A percentile compares a stretch with the other conserved stretches of the same genome.
These are phyloP conservation scores for Anniella stebbinsi DNA, from an alignment of 2,797 vertebrate genomes.

Conservation along the genomic window DNA sequence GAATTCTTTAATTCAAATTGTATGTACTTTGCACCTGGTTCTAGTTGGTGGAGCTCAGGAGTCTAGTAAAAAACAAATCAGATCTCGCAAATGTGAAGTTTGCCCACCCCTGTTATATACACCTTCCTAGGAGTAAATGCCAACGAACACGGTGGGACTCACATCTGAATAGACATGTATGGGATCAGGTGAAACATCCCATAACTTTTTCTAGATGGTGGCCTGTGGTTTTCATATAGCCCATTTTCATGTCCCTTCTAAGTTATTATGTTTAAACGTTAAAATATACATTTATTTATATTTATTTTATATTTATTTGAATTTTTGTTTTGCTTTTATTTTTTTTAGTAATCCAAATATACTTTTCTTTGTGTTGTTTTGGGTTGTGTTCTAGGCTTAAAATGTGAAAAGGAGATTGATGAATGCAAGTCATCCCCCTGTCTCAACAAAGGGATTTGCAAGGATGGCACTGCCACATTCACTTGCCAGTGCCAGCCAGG, in stretches of 20 bases:
- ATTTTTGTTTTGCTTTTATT: background rate
- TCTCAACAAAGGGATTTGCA: conserved; percentile 89
- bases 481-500: conserved; percentile 91
- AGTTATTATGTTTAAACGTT: background rate
- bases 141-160: no score
- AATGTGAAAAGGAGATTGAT: conserved; percentile 93
- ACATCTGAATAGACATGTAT: background rate
- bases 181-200: background rate
- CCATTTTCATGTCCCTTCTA: background rate
- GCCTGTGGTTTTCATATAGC: background rate
- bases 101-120: background rate
- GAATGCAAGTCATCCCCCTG: conserved; percentile 93
- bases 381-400: conserved; percentile 85
- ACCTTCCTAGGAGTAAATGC: background rate
- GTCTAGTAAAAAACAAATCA: background rate
- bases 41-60: no score
- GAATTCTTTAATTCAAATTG: background rate
- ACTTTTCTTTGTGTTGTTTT: conserved; percentile 11
- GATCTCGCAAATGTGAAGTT: background rate
- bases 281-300: background rate
- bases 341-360: background rate
- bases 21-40: background rate
- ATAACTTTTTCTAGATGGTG: background rate
- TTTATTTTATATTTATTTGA: background rate
- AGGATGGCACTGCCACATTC: conserved; percentile 88